Evolutionary conservation across 2,888 invertebrate genomes (phyloP), one percentile per base, ranked within the genome.

Genomic region (Antheraea yamamai): DNA sequence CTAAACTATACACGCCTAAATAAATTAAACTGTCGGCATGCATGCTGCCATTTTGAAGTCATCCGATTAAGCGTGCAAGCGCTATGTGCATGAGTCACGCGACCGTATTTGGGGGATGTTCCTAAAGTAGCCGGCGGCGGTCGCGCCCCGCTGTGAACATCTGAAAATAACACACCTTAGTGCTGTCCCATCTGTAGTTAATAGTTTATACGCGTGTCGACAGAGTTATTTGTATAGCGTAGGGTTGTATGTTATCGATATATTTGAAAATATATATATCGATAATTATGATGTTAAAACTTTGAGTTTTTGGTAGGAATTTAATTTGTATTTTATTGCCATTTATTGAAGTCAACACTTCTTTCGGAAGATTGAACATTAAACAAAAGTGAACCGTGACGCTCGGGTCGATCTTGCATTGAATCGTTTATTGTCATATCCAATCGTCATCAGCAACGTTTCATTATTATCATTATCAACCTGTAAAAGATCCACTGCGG

Each of bases 81-180:
- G 70, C 39, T 23, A n/a, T 47, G n/a, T 20, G 39, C 23, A 39
- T 39, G 35, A 70, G 20, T 39, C 35, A 70, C n/a, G 39, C 39
- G 70, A 39, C 39, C 39, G 10, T 39, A n/a, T 70, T 70, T 39
- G 39, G 70, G 70, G 70, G 70, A 70, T 70, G 39, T n/a, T 70
- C 39, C n/a, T 39, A 70, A 70, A 70, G 35, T 70, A 70, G 70
- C 20, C n/a, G 8, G 4, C 64, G 26, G 4, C 70, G 23, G 70
- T 70, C 70, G 70, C 39, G 35, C 35, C 70, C 70, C 39, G 70
- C 70, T n/a, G 39, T n/a, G n/a, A 39, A 70, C 39, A n/a, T 39
- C 39, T 70, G 20, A 39, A 70, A 70, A 70, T 70, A 70, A 70
- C 35, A 10, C n/a, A 39, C 70, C 39, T 70, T 68, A 68, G 20